Percentiles rank a stretch among this genome's conserved stretches.
These are phyloP conservation scores for Lipotes vexillifer DNA, from an alignment of 2,113 vertebrate genomes.

Conservation along the genomic window DNA sequence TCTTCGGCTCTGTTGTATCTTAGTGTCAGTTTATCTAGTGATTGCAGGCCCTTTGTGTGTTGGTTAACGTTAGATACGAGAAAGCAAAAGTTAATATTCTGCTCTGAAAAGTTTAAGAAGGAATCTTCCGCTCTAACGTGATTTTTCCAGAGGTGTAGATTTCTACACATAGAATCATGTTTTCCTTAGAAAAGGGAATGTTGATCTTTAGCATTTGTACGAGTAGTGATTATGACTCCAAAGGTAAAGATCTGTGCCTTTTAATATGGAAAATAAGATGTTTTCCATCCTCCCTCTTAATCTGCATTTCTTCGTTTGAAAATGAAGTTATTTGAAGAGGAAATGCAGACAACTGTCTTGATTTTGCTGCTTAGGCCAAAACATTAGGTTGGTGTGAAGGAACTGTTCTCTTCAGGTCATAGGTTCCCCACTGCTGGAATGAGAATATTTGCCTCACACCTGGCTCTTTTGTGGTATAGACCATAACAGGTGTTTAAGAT, in stretches of 20 bases:
- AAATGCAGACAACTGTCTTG: neutral
- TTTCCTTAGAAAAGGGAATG: constrained; percentile 21
- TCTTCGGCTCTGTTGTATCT: neutral
- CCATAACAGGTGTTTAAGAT: neutral
- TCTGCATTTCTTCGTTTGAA: constrained; percentile 13
- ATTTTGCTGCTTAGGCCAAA: neutral
- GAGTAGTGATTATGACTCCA: neutral
- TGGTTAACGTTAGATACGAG: neutral
- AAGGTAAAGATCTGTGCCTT: neutral
- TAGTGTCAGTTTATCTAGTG: neutral
- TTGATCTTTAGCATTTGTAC: neutral
- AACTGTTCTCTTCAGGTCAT: neutral
- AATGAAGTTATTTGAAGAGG: neutral
- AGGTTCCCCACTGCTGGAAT: neutral
- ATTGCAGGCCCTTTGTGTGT: neutral
- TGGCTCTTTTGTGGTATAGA: neutral
- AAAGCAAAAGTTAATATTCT: neutral
- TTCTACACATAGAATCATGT: neutral
- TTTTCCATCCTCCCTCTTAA: neutral
- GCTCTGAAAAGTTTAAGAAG: neutral
- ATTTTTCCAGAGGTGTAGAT: neutral
- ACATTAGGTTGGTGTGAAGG: neutral
- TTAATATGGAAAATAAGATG: neutral
- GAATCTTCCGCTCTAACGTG: neutral
- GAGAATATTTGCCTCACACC: neutral